Conservation (phyloP, 2,888 invertebrate species). For the Acleris cristana region DNA sequence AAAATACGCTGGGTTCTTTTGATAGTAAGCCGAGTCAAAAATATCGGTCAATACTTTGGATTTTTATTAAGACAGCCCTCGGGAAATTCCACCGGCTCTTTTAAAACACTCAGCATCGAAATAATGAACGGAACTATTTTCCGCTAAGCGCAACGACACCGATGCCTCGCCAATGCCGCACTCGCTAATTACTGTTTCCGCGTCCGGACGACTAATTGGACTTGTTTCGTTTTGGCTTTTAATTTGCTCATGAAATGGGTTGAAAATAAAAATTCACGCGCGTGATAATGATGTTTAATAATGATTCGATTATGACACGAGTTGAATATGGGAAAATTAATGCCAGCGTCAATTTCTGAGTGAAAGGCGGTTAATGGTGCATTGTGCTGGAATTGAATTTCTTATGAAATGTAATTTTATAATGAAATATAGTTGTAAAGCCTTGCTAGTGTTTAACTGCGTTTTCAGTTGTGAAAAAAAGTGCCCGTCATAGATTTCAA, state of each 20-base stretch:
- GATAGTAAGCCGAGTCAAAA: too few relatives aligned
- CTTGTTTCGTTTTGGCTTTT: constrained; percentile 44
- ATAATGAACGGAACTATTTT: neutral
- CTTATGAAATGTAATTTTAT: too few relatives aligned
- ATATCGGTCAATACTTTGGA: too few relatives aligned
- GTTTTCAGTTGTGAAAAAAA: too few relatives aligned
- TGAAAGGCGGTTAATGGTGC: too few relatives aligned
- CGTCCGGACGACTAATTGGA: constrained; percentile 47
- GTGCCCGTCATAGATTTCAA: too few relatives aligned
- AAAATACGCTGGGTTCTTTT: too few relatives aligned
- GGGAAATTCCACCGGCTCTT: constrained; percentile 21
- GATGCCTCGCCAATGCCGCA: constrained; percentile 39
- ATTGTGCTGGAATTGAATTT: too few relatives aligned
- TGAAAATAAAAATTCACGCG: constrained; percentile 31
- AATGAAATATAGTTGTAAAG: too few relatives aligned
- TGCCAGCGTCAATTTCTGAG: neutral
- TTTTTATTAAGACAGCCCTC: neutral
- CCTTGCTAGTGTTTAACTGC: too few relatives aligned
- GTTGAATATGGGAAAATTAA: neutral
- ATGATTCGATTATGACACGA: constrained; percentile 26
- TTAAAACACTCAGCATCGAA: neutral
- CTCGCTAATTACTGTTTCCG: constrained; percentile 52
- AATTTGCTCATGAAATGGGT: constrained; percentile 35
- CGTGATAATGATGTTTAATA: constrained; percentile 30
- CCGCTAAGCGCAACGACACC: constrained; percentile 18